Percentiles rank a stretch among this genome's conserved stretches.
Conservation (phyloP, 2,888 invertebrate genomes). For the Leucozona laternaria region DNA sequence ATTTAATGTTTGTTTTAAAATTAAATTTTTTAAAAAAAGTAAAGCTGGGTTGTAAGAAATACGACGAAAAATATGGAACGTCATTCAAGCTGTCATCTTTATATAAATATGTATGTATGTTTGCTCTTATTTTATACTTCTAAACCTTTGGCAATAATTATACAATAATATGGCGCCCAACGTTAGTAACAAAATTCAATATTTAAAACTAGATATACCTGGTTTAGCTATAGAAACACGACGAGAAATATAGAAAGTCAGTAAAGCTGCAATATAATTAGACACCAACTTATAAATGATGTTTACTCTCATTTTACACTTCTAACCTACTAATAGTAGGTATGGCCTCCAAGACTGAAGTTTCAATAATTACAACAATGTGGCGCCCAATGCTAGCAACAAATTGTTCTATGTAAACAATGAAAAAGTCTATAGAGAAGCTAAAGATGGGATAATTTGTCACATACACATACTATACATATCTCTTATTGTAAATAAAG, state of each 20-base stretch:
- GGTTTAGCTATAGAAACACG: not conserved
- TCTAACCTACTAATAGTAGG: not conserved
- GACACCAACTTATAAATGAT: not conserved
- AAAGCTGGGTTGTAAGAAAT: not conserved
- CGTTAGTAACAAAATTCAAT: constrained; percentile 4
- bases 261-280: not conserved
- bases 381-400: constrained; percentile 19
- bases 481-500: not conserved
- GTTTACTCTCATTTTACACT: not conserved
- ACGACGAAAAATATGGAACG: not conserved
- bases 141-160: too few species aligned
- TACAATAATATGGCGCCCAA: constrained; percentile 14
- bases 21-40: not conserved
- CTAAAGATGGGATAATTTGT: not conserved
- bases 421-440: not conserved
- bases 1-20: constrained; percentile 13
- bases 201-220: not conserved
- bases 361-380: constrained; percentile 2
- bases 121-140: not conserved
- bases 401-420: constrained; percentile 29
- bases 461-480: not conserved
- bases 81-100: too few species aligned
- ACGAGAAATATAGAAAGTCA: not conserved
- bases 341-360: constrained; percentile 21
- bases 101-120: too few species aligned